These are phyloP conservation scores for Pleuronectes platessa DNA, from an alignment of 2,113 vertebrate genomes.

Conservation along the genomic window DNA sequence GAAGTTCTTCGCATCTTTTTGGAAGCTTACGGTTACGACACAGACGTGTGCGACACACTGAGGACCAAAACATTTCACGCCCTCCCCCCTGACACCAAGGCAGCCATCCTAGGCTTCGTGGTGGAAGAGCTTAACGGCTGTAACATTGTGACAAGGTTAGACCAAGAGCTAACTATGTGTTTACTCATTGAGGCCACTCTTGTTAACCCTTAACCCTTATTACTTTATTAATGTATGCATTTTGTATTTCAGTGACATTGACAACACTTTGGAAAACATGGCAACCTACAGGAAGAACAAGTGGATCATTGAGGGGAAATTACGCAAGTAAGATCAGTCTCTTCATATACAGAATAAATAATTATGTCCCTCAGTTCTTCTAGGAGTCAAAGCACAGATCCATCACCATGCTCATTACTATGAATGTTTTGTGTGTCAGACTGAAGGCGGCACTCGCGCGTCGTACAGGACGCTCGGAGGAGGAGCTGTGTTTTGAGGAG, in stretches of 20 bases:
- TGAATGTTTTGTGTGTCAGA: constrained; percentile 71
- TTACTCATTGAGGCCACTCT: neutral
- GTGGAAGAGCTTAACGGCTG: constrained; percentile 95
- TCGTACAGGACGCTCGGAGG: constrained; percentile 87
- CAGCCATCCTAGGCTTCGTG: constrained; percentile 90
- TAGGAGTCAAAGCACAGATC: neutral
- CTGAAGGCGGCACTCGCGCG: constrained; percentile 89
- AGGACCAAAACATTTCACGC: constrained; percentile 93
- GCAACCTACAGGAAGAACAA: constrained; percentile 92
- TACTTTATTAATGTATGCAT: neutral
- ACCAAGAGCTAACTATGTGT: neutral
- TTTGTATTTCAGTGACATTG: constrained; percentile 88
- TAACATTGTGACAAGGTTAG: constrained; percentile 88
- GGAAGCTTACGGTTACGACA: constrained; percentile 87
- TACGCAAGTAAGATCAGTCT: constrained; percentile 86
- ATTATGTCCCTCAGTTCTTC: neutral
- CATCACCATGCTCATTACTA: neutral
- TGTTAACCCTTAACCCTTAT: neutral
- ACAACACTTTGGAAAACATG: constrained; percentile 95
- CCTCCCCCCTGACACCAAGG: constrained; percentile 89
- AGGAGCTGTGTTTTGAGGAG: constrained; percentile 88
- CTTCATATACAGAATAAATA: neutral
- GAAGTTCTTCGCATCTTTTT: constrained; percentile 94
- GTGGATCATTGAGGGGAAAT: constrained; percentile 95
- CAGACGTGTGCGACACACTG: constrained; percentile 87